These are phyloP conservation scores for Danio jaintianensis DNA, from an alignment of 2,797 vertebrate genomes.

Conservation along the genomic window DNA sequence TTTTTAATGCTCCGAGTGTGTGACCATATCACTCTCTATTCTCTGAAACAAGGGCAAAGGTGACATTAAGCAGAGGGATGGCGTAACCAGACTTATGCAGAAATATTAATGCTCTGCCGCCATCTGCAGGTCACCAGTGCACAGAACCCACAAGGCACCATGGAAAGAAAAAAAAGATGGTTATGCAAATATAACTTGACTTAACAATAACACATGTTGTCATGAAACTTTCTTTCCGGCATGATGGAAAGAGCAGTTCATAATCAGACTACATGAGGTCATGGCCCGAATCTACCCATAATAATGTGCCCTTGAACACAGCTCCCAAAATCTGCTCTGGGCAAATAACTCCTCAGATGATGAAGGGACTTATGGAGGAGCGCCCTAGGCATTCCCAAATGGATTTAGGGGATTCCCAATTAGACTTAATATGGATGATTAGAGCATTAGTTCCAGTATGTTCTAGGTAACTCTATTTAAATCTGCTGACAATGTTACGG, in stretches of 20 bases:
- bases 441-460: conserved; percentile 71
- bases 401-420: conserved; percentile 66
- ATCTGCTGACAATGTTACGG: conserved; percentile 58
- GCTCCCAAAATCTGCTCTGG: conserved; percentile 56
- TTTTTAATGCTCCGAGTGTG: not conserved
- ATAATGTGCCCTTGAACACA: conserved; percentile 44
- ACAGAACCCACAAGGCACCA: not conserved
- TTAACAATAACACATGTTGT: not conserved
- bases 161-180: not conserved
- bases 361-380: conserved; percentile 42
- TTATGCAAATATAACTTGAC: conserved; percentile 21
- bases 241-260: not conserved
- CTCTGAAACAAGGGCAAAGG: conserved; percentile 50
- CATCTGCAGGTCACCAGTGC: conserved; percentile 26
- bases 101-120: conserved; percentile 4
- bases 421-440: conserved; percentile 68
- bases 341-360: conserved; percentile 66
- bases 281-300: not conserved
- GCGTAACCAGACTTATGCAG: conserved; percentile 51
- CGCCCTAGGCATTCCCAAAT: conserved; percentile 53
- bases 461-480: conserved; percentile 73
- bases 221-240: not conserved
- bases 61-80: conserved; percentile 56
- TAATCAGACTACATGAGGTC: not conserved
- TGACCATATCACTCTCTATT: conserved; percentile 35